Evolutionary conservation across 2,797 vertebrate species (phyloP).

Genomic region (Setipinna tenuifilis): DNA sequence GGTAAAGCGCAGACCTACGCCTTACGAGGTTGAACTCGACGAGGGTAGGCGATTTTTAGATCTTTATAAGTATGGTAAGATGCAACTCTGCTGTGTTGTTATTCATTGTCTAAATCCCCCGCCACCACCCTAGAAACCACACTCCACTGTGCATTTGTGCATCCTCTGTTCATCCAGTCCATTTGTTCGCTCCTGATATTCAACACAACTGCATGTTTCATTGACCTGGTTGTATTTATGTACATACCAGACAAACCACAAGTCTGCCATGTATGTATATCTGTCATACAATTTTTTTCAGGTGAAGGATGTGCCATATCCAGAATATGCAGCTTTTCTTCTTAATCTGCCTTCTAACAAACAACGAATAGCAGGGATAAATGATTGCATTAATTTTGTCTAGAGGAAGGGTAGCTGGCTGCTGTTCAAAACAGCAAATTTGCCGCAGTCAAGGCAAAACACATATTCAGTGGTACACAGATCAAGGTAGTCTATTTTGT

Average conservation of each 20-base stretch:
- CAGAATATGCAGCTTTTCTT: background rate
- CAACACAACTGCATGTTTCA: background rate
- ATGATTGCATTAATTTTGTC: background rate
- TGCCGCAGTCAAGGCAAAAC: conserved; percentile 19
- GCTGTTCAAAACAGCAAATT: conserved; percentile 18
- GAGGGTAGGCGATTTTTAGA: conserved; percentile 84
- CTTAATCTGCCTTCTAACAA: background rate
- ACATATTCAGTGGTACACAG: background rate
- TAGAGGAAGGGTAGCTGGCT: conserved; percentile 18
- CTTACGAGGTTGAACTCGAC: conserved; percentile 93
- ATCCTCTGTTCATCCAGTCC: background rate
- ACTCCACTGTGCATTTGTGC: background rate
- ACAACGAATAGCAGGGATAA: background rate
- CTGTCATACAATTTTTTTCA: background rate
- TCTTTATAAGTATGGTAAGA: conserved; percentile 78
- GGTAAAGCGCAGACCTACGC: conserved; percentile 90
- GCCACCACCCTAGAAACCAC: background rate
- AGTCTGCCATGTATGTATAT: background rate
- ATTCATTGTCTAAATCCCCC: conserved; percentile 55
- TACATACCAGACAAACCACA: background rate
- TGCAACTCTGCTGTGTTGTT: conserved; percentile 71
- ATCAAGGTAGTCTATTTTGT: background rate
- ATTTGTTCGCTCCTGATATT: background rate
- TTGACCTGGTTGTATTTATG: background rate
- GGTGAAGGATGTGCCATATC: background rate